phyloP scores from a whole-genome alignment of 1,140 invertebrate species.

The Lineus longissimus region DNA sequence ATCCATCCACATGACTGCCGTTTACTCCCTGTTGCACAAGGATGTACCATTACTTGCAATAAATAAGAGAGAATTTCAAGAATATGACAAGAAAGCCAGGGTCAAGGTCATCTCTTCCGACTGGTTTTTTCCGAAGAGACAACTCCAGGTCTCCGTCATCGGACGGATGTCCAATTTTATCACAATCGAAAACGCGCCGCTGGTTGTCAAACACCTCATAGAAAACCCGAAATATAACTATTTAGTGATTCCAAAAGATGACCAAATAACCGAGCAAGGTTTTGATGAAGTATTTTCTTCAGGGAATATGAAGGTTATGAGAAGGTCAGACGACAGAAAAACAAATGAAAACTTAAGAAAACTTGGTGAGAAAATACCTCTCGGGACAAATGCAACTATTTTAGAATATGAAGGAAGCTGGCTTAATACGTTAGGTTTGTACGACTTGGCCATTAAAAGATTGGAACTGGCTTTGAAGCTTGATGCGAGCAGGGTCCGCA shows the following conservation, averaged over 20 bases:
- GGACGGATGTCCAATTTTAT: conserved; percentile 36
- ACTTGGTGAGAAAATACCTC: conserved; percentile 17
- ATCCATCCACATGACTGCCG: conserved; percentile 37
- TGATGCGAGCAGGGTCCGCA: background rate
- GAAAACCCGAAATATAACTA: conserved; percentile 42
- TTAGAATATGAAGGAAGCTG: conserved; percentile 37
- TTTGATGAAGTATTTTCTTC: conserved; percentile 31
- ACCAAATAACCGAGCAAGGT: conserved; percentile 22
- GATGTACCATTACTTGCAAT: conserved; percentile 38
- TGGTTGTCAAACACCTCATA: conserved; percentile 32
- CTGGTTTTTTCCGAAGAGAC: background rate
- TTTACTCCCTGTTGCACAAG: conserved; percentile 32
- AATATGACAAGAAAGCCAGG: conserved; percentile 26
- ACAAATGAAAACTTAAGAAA: conserved; percentile 18
- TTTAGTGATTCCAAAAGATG: conserved; percentile 25
- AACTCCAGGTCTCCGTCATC: conserved; percentile 21
- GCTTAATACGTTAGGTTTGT: conserved; percentile 25
- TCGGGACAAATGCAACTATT: conserved; percentile 32
- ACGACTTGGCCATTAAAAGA: conserved; percentile 25
- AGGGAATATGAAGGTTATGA: conserved; percentile 26
- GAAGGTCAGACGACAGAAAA: conserved; percentile 17
- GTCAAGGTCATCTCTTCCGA: background rate
- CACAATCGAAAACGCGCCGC: conserved; percentile 28
- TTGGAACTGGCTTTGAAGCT: conserved; percentile 18
- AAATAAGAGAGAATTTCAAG: conserved; percentile 38